Evolutionary conservation across 1,140 invertebrate species (phyloP).

Genomic region (Leptestheria dahalacensis): DNA sequence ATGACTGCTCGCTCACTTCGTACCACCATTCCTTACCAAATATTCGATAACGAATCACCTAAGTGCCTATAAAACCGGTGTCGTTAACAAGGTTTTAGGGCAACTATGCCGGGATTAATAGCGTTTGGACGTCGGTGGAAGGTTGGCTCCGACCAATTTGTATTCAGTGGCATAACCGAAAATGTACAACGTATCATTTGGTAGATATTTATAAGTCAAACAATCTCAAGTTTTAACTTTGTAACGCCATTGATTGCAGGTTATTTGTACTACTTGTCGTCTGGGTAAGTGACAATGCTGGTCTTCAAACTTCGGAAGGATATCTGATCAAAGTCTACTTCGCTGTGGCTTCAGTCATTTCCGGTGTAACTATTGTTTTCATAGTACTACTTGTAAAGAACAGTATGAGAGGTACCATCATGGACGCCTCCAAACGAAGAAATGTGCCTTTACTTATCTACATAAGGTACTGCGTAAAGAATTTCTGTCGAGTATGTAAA

Average conservation of each 20-base stretch:
- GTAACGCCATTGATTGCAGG: neutral
- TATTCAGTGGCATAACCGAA: neutral
- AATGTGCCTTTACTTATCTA: neutral
- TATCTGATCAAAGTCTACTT: neutral
- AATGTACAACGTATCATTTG: neutral
- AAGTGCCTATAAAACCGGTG: no score
- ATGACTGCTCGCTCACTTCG: no score
- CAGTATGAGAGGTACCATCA: neutral
- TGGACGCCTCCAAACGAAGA: neutral
- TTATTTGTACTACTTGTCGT: neutral
- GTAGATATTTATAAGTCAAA: neutral
- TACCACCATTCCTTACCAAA: no score
- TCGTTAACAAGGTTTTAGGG: no score
- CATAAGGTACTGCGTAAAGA: neutral
- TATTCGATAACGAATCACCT: no score
- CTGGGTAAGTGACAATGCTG: neutral
- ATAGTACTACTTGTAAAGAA: neutral
- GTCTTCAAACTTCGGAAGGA: neutral
- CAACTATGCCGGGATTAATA: neutral
- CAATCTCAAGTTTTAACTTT: neutral
- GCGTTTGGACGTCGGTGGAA: neutral
- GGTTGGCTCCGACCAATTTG: neutral
- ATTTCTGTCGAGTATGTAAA: neutral
- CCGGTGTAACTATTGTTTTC: neutral
- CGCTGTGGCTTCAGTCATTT: neutral